Conservation (phyloP, 1,140 invertebrate species). For the Aradophagus sp. region DNA sequence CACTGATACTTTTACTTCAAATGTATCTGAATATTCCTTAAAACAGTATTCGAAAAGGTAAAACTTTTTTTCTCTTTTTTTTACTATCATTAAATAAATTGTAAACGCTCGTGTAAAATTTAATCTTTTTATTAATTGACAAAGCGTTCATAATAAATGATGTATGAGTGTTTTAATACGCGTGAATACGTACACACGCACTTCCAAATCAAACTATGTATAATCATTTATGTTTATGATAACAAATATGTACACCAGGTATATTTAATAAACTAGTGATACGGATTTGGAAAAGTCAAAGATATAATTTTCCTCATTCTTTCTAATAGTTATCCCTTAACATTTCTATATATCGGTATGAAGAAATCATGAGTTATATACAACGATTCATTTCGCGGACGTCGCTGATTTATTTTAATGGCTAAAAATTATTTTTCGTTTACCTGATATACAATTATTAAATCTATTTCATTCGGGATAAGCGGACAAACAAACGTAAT, state of each 20-base stretch:
- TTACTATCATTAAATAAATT: slow-evolving; percentile 28
- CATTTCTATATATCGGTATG: slow-evolving; percentile 49
- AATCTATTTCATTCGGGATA: slow-evolving; percentile 47
- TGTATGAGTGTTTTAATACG: slow-evolving; percentile 59
- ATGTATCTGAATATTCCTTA: no score
- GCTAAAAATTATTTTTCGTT: slow-evolving; percentile 35
- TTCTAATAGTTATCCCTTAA: slow-evolving; percentile 52
- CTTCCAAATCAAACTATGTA: slow-evolving; percentile 55
- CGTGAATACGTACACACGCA: slow-evolving; percentile 52
- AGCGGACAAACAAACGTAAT: slow-evolving; percentile 57
- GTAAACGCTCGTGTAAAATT: slow-evolving; percentile 63
- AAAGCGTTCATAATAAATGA: slow-evolving; percentile 75
- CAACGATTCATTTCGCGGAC: slow-evolving; percentile 50
- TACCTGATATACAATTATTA: slow-evolving; percentile 44
- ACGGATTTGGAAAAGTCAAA: slow-evolving; percentile 66
- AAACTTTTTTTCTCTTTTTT: not conserved
- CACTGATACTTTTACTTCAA: no score
- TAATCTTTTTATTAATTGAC: slow-evolving; percentile 75
- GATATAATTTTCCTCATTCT: slow-evolving; percentile 57
- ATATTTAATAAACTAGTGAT: slow-evolving; percentile 74
- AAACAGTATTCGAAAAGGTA: not conserved
- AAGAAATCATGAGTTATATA: slow-evolving; percentile 64
- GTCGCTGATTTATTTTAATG: slow-evolving; percentile 46
- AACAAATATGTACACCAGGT: slow-evolving; percentile 74
- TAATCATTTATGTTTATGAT: slow-evolving; percentile 59